A percentile compares a stretch with the other conserved stretches of the same genome.
Conservation (phyloP, 1,140 invertebrate species). For the Neodiprion lecontei region DNA sequence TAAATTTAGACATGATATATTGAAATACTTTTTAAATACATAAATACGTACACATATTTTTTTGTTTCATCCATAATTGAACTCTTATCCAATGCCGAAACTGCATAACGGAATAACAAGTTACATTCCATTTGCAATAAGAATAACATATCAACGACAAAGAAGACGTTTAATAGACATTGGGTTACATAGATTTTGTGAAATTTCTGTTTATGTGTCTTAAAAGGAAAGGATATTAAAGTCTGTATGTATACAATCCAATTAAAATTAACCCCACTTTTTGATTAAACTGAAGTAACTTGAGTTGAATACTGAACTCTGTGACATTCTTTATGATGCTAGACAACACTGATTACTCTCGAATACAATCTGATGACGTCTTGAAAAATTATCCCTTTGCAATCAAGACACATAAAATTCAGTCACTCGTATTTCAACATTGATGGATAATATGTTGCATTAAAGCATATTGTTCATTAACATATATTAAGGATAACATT, state of each 20-base stretch:
- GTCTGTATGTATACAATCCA: too few species aligned
- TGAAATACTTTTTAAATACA: neutral
- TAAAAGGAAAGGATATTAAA: neutral
- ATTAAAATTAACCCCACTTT: too few species aligned
- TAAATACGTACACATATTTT: neutral
- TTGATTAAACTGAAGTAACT: too few species aligned
- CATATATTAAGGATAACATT: neutral
- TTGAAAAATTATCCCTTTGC: neutral
- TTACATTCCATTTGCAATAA: neutral
- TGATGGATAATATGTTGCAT: neutral
- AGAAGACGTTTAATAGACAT: neutral
- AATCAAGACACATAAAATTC: constrained; percentile 1
- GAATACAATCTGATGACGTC: too few species aligned
- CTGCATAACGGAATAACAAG: neutral
- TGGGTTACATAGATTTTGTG: neutral
- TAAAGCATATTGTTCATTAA: neutral
- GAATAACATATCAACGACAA: neutral
- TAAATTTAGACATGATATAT: neutral
- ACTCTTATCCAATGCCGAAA: neutral
- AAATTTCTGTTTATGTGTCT: constrained; percentile 2
- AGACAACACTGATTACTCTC: too few species aligned
- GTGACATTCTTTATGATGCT: too few species aligned
- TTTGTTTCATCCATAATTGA: neutral
- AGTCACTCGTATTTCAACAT: neutral
- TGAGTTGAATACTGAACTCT: too few species aligned